phyloP scores from a whole-genome alignment of 2,797 vertebrate species.

The Clarias laeviceps region DNA sequence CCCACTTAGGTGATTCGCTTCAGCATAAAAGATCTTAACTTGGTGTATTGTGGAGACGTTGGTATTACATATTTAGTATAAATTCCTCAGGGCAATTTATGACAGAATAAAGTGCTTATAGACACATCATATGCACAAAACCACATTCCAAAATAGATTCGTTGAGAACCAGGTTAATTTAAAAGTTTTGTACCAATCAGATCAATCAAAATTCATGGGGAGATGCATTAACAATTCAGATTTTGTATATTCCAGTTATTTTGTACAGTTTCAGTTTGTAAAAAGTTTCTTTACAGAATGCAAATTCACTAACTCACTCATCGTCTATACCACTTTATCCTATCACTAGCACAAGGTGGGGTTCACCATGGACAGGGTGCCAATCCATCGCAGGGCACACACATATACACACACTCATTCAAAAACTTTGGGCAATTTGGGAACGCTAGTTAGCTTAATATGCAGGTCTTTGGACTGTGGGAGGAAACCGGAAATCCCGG shows the following conservation, averaged over 20 bases:
- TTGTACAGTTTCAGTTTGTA: neutral
- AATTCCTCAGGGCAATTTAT: conserved; percentile 46
- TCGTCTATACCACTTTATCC: no score
- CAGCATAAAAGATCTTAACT: conserved; percentile 57
- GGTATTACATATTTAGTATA: conserved; percentile 45
- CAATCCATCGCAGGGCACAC: no score
- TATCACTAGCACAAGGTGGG: no score
- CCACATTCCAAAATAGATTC: neutral
- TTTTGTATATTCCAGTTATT: neutral
- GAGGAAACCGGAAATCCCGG: no score
- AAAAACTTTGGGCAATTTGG: no score
- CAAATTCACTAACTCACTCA: neutral
- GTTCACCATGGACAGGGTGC: no score
- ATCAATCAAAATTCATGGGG: neutral
- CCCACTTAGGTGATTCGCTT: conserved; percentile 52
- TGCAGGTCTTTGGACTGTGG: no score
- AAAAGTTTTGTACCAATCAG: neutral
- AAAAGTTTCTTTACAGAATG: neutral
- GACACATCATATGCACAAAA: neutral
- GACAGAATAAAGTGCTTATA: conserved; percentile 11
- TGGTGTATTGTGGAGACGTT: conserved; percentile 34
- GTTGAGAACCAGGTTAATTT: neutral
- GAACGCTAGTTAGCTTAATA: no score
- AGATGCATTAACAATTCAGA: neutral
- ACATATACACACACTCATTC: no score